phyloP scores from a whole-genome alignment of 2,888 invertebrate genomes.

The Volucella bombylans region DNA sequence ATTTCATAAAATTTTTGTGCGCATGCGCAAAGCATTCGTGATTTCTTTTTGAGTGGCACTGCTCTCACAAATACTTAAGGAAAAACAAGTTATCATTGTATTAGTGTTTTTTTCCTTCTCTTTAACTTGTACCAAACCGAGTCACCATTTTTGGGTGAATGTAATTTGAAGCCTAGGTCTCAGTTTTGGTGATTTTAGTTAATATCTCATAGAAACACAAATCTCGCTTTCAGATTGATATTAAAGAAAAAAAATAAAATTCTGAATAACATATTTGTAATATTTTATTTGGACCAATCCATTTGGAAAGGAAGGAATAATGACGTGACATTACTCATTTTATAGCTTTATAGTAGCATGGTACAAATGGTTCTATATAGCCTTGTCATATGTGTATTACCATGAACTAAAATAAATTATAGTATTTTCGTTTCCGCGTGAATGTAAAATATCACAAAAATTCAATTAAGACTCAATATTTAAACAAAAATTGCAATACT shows the following conservation, averaged over 20 bases:
- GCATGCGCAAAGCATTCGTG: conserved; percentile 77
- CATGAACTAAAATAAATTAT: too few relatives aligned
- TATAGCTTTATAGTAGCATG: too few relatives aligned
- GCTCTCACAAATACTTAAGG: conserved; percentile 38
- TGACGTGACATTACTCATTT: too few relatives aligned
- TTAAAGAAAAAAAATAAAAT: too few relatives aligned
- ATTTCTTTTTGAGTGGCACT: conserved; percentile 64
- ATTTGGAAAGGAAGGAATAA: too few relatives aligned
- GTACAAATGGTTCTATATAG: too few relatives aligned
- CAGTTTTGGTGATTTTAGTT: conserved; percentile 32
- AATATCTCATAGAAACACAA: conserved; percentile 6
- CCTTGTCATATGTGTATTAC: too few relatives aligned
- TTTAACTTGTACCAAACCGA: conserved; percentile 73
- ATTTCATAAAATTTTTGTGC: conserved; percentile 73
- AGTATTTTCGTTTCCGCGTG: too few relatives aligned
- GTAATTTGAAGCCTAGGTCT: conserved; percentile 81
- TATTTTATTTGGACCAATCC: too few relatives aligned
- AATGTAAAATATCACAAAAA: neutral
- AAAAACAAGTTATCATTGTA: conserved; percentile 44
- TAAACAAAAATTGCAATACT: conserved; percentile 9
- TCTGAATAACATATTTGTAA: too few relatives aligned
- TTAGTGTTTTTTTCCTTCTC: conserved; percentile 50
- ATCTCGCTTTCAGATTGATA: neutral
- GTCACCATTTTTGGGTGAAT: conserved; percentile 81
- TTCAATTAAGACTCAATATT: neutral